Conservation (phyloP, 2,113 vertebrate genomes). For the Gobiocypris rarus region DNA sequence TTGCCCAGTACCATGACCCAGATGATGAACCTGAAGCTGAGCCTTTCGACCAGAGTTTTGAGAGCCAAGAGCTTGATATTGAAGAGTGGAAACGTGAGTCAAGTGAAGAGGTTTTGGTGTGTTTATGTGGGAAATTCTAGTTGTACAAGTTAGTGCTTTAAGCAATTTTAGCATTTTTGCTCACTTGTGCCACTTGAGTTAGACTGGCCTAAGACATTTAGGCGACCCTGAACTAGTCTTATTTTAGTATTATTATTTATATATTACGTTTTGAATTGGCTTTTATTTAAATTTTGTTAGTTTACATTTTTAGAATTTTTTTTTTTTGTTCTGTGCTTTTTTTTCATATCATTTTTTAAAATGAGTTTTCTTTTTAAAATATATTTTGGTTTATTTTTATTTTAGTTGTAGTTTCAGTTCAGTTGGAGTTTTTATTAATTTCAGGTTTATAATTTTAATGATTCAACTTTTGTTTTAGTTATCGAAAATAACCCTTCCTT, state of each 20-base stretch:
- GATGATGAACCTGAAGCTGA: constrained; percentile 95
- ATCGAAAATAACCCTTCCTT: not conserved
- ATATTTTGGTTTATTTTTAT: not conserved
- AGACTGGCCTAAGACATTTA: not conserved
- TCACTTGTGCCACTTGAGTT: not conserved
- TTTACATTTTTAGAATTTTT: not conserved
- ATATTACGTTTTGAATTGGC: not conserved
- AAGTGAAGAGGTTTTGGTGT: constrained; percentile 52
- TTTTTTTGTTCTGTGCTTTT: not conserved
- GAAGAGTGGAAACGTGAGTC: constrained; percentile 97
- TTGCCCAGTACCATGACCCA: constrained; percentile 94
- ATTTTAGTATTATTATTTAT: not conserved
- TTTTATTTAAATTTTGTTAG: not conserved
- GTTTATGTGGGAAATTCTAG: not conserved
- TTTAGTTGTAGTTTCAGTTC: not conserved
- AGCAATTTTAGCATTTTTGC: not conserved
- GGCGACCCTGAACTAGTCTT: not conserved
- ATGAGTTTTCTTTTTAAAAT: not conserved
- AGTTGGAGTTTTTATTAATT: not conserved
- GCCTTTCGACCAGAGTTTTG: constrained; percentile 97
- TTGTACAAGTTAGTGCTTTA: not conserved
- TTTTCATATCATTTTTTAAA: too few species aligned
- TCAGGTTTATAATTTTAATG: not conserved
- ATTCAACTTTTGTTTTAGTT: not conserved
- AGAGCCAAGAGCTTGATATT: constrained; percentile 92